Evolutionary conservation across 1,140 invertebrate genomes (phyloP).

Genomic region (Lasioglossum albipes): DNA sequence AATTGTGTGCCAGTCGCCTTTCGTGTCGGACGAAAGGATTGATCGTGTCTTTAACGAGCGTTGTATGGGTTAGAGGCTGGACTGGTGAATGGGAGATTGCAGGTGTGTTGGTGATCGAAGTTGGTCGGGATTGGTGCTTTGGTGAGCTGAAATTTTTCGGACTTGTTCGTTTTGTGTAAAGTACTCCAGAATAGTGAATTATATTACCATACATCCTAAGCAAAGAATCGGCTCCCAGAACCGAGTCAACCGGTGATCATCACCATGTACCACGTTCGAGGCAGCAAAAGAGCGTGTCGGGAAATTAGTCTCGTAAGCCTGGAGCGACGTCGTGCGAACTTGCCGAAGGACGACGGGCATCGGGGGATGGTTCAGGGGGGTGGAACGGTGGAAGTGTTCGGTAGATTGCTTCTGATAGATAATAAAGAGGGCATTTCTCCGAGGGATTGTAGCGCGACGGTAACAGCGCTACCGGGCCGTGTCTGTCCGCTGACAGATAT

Average conservation of each 20-base stretch:
- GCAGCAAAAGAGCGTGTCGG: background rate
- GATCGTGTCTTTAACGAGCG: no score
- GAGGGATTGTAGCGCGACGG: conserved; percentile 58
- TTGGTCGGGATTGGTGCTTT: no score
- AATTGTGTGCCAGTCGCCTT: no score
- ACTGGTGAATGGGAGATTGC: no score
- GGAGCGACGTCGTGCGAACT: conserved; percentile 18
- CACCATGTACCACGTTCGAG: background rate
- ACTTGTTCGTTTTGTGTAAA: no score
- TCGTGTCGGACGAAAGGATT: no score
- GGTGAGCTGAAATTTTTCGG: no score
- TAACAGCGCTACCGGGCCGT: conserved; percentile 48
- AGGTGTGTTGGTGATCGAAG: no score
- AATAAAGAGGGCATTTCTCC: conserved; percentile 71
- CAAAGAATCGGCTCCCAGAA: background rate
- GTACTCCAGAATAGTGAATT: no score
- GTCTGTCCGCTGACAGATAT: conserved; percentile 66
- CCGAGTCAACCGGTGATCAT: background rate
- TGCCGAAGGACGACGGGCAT: background rate
- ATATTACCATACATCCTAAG: no score
- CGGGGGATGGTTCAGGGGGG: background rate
- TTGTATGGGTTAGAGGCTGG: no score
- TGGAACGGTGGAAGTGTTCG: conserved; percentile 45
- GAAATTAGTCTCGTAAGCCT: conserved; percentile 41
- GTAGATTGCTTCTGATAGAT: conserved; percentile 72